Evolutionary conservation across 1,140 invertebrate genomes (phyloP).

Genomic region (Pantala flavescens): DNA sequence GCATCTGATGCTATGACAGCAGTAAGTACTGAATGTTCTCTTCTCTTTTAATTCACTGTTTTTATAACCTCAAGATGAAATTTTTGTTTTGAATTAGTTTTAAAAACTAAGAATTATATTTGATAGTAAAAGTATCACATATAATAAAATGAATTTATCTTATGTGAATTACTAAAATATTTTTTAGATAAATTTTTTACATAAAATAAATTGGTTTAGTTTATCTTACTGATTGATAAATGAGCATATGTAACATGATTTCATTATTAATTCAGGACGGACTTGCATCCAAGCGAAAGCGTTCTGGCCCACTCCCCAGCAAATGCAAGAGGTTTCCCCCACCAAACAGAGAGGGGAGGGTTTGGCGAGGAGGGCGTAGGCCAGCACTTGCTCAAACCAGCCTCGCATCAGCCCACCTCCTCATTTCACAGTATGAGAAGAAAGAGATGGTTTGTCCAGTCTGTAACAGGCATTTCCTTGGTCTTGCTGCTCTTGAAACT

Average conservation of each 20-base stretch:
- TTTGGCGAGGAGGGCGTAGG: neutral
- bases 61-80: too few species aligned
- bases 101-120: too few species aligned
- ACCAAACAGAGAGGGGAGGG: neutral
- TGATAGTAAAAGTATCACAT: too few species aligned
- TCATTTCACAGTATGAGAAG: constrained; percentile 21
- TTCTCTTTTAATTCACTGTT: too few species aligned
- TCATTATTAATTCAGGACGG: neutral
- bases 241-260: too few species aligned
- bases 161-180: too few species aligned
- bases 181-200: too few species aligned
- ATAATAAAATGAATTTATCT: too few species aligned
- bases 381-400: neutral
- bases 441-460: constrained; percentile 28
- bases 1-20: neutral
- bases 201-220: too few species aligned
- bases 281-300: neutral
- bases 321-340: neutral
- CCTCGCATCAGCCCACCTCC: neutral
- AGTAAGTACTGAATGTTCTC: too few species aligned
- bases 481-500: constrained; percentile 25
- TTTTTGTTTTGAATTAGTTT: too few species aligned
- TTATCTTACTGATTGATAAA: too few species aligned
- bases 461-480: constrained; percentile 26
- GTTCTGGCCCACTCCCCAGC: neutral